phyloP scores from a whole-genome alignment of 2,113 vertebrate species.

The Sitta europaea region DNA sequence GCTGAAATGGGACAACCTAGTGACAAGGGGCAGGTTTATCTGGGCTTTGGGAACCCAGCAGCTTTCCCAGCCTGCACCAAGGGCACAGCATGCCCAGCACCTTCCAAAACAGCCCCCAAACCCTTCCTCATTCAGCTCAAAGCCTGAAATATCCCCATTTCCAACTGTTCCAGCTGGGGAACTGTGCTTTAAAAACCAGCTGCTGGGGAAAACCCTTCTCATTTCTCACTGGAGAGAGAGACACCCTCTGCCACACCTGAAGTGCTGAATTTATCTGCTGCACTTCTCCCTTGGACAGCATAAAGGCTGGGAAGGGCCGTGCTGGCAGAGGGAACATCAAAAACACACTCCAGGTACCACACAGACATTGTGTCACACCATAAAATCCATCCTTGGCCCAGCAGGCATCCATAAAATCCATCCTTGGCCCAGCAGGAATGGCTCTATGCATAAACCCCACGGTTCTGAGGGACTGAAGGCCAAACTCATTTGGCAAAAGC shows the following conservation, averaged over 20 bases:
- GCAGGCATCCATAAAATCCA: background rate
- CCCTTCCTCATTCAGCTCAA: background rate
- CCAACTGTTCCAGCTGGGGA: background rate
- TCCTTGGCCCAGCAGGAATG: background rate
- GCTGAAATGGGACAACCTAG: background rate
- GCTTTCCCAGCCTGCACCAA: background rate
- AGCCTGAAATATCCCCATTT: background rate
- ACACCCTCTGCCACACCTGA: background rate
- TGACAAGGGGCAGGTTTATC: fast-evolving
- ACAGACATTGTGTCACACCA: background rate
- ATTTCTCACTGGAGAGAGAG: background rate
- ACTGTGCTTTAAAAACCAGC: background rate
- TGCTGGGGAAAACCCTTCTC: background rate
- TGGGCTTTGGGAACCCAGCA: background rate
- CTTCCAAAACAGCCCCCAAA: background rate
- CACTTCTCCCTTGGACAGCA: background rate
- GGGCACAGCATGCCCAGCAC: fast-evolving
- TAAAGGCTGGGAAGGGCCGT: background rate
- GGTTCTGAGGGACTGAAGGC: background rate
- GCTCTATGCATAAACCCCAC: background rate
- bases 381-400: background rate
- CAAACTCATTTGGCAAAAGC: background rate
- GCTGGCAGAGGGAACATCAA: background rate
- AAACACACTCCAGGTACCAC: background rate
- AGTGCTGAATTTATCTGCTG: fast-evolving